phyloP scores from a whole-genome alignment of 2,797 vertebrate genomes.

The Pogoniulus pusillus region DNA sequence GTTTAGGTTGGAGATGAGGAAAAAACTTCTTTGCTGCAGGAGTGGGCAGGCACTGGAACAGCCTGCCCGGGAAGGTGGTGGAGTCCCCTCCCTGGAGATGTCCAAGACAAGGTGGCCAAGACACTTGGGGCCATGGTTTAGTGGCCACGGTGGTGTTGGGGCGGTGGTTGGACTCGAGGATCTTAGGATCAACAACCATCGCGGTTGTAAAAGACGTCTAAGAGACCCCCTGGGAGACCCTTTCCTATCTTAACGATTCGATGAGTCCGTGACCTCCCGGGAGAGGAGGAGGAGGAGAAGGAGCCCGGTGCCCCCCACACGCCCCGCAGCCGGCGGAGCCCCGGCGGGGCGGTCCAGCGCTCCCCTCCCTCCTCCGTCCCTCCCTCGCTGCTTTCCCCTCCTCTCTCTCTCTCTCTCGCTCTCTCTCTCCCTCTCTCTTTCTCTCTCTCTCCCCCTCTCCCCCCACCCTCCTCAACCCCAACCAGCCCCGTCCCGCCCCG shows the following conservation, averaged over 20 bases:
- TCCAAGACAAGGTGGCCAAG: background rate
- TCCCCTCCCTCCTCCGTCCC: background rate
- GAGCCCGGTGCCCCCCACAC: background rate
- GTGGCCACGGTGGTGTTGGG: no score
- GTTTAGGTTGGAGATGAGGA: no score
- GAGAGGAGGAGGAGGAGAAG: background rate
- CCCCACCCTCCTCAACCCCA: background rate
- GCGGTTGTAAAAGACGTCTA: no score
- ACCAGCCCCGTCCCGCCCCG: background rate
- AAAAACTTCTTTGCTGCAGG: no score
- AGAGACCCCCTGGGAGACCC: no score
- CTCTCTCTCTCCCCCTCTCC: background rate
- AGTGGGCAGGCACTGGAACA: no score
- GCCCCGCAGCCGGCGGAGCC: no score
- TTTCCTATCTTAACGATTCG: no score
- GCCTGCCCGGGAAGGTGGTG: no score
- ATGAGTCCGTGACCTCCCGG: background rate
- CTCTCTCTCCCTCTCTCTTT: background rate
- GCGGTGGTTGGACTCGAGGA: no score
- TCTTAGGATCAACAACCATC: no score
- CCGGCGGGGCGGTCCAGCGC: background rate
- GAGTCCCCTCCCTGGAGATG: background rate
- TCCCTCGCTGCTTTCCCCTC: background rate
- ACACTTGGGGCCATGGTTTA: no score
- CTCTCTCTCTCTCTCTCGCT: background rate